Evolutionary conservation across 2,888 invertebrate genomes (phyloP), one percentile per base, ranked within the genome.

Genomic region (Lamellibrachia satsuma): DNA sequence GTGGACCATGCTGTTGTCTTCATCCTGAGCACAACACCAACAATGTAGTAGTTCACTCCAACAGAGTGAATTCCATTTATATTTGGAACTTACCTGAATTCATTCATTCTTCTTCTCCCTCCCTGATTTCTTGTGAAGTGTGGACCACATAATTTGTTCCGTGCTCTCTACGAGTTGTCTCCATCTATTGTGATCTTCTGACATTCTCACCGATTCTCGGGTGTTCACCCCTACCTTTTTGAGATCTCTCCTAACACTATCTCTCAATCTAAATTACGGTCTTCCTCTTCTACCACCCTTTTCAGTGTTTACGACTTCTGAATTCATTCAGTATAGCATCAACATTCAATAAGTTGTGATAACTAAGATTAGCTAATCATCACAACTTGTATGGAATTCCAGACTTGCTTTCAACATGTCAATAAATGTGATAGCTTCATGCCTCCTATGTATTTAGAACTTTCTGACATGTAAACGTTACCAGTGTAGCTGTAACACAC

Each of bases 1-100:
- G 93, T 96, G 95, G 7, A 95, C 75, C n/a, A 75, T 6, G 39
- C 39, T 39, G 95, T 51, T 75, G 22, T 75, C 75, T 75, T 15
- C 22, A 15, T 75, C 75, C 75, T 75, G 75, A 22, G 39, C 39
- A 39, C 39, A 39, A 39, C 39, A 39, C 39, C 39, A 39, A 39
- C 39, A 39, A 39, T 39, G 39, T 39, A 39, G 39, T 39, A 39
- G 39, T 39, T 39, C 39, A 39, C 39, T 39, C 39, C 39, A 39
- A 39, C 39, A 39, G 39, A 39, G 1, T 39, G 39, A 39, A 39
- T 39, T 39, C 39, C 39, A 39, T 39, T 39, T 39, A 39, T 39
- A 39, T 75, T 75, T 75, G 22, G 60, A 2, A 22, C 22, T 75
- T 22, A 75, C 22, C 75, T 75, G 75, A 75, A 15, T n/a, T 75